Conservation (phyloP, 2,888 invertebrate genomes). For the Hyles lineata region DNA sequence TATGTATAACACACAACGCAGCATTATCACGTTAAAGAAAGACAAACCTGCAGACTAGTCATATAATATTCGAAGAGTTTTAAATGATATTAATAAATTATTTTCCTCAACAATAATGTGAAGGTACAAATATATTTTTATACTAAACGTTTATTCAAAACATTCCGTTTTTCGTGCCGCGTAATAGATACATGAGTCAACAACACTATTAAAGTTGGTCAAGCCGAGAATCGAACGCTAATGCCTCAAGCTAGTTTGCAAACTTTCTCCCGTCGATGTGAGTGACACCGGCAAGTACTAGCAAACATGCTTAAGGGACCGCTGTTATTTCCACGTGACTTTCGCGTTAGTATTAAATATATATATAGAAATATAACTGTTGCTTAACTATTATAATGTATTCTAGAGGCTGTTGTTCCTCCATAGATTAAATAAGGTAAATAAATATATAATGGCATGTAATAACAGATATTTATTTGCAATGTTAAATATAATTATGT, state of each 20-base stretch:
- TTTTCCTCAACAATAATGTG: neutral
- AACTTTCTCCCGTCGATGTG: constrained; percentile 13
- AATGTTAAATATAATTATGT: too few species aligned
- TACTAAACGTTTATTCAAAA: neutral
- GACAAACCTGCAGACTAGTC: too few species aligned
- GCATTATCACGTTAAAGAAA: too few species aligned
- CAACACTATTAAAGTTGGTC: constrained; percentile 14
- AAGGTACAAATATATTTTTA: neutral
- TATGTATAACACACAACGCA: too few species aligned
- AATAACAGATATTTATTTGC: too few species aligned
- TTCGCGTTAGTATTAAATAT: neutral
- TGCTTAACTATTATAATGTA: too few species aligned
- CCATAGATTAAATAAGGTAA: too few species aligned
- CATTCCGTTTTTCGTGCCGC: neutral
- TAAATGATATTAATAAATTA: too few species aligned
- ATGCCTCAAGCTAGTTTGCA: constrained; percentile 1
- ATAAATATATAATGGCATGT: too few species aligned
- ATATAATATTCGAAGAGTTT: too few species aligned
- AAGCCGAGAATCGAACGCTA: neutral
- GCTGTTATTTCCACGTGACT: neutral
- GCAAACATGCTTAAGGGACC: neutral
- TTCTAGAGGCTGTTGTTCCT: too few species aligned
- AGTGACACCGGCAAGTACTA: neutral
- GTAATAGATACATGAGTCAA: constrained; percentile 7
- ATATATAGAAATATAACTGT: too few species aligned